Evolutionary conservation across 2,113 vertebrate species (phyloP), one percentile per base, ranked within the genome.

Genomic region (Hippocampus guttulatus): DNA sequence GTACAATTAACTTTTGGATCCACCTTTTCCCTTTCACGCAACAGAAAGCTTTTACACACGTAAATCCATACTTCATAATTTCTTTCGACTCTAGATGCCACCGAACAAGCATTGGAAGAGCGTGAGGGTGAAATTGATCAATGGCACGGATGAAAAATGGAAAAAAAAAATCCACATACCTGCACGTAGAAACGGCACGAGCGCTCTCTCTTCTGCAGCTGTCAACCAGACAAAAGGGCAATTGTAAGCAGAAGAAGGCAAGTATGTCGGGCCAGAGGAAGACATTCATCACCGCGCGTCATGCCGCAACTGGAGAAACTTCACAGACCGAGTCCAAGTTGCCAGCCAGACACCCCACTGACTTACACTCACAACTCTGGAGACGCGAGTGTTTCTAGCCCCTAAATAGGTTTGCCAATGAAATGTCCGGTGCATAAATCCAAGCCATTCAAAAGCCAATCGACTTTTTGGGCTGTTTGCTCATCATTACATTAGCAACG

Each of bases 191-290:
- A 96, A 87, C 97, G 96, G 93, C 97, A 99, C 81, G 95, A 98
- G 80, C 95, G 96, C 83, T 99, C 97, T 91, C 97, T 93, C 94
- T 98, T 99, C 95, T 99, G 96, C 92, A 99, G 95, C 97, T 99
- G 96, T 68, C 94, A 61, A 93, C 90, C 91, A 91, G 92, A 69
- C 86, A 87, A 91, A 91, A 85, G 62, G 64, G 45, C 10, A 73
- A 78, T 52, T 78, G 86, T 86, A 87, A 90, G 84, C 11, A 43
- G 20, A 33, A n/a, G 18, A 67, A 16, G 47, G 27, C 15, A 27
- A 66, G 25, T 62, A 20, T 62, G 18, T 21, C 9, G 40, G 40
- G 18, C 33, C 51, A 33, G 33, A 40, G 30, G 16, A 63, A 40
- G 9, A 63, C n/a, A 63, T 55, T 55, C 52, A 55, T 55, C 52